A percentile compares a stretch with the other conserved stretches of the same genome.
Conservation (phyloP, 2,888 invertebrate species). For the Hoplodrina blanda region DNA sequence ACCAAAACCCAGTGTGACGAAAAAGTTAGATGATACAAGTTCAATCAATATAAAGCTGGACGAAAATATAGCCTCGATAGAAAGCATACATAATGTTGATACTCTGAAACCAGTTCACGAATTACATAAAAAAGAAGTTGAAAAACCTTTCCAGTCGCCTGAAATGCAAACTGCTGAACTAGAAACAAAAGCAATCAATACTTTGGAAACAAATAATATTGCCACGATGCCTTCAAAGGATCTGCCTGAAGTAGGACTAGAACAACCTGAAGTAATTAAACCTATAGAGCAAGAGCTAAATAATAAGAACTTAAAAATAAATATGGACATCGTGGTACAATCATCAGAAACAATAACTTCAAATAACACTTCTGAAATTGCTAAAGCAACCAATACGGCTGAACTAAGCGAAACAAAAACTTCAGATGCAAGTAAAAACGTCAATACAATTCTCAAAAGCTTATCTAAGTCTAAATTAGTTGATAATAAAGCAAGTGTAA, state of each 20-base stretch:
- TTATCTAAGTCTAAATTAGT: conserved; percentile 13
- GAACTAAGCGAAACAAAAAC: conserved; percentile 1
- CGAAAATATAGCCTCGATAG: background rate
- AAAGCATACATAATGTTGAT: background rate
- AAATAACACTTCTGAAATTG: background rate
- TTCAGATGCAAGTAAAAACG: conserved; percentile 4
- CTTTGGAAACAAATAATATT: conserved; percentile 6
- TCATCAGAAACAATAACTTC: background rate
- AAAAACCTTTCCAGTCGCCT: conserved; percentile 2
- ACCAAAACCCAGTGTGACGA: conserved; percentile 38
- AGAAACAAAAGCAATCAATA: background rate
- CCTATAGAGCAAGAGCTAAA: background rate
- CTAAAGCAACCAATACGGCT: conserved; percentile 2
- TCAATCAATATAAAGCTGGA: conserved; percentile 2
- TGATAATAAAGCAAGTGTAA: conserved; percentile 21
- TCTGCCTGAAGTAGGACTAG: background rate
- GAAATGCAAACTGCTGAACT: conserved; percentile 4
- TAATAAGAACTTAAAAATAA: conserved; percentile 6
- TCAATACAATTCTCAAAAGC: background rate
- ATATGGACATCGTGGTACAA: background rate
- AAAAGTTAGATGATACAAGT: conserved; percentile 10
- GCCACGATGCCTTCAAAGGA: background rate
- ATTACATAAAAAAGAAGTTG: conserved; percentile 11
- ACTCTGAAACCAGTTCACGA: background rate
- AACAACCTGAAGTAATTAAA: conserved; percentile 9